phyloP scores from a whole-genome alignment of 2,888 invertebrate species.

The Scaptomyza parva region DNA sequence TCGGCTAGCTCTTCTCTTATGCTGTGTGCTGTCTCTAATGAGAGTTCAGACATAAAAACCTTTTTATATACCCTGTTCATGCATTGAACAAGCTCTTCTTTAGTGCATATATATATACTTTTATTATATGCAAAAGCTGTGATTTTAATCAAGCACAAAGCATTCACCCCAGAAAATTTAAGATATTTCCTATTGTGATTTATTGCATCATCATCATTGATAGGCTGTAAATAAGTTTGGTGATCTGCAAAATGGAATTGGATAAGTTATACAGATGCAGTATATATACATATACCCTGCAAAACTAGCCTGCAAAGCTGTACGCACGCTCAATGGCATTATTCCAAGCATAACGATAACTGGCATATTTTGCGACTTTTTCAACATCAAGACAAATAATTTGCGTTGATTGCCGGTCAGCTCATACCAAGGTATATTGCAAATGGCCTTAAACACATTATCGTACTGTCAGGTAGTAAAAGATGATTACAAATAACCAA shows the following conservation, averaged over 20 bases:
- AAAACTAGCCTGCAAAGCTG: slow-evolving; percentile 28
- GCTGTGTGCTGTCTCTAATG: slow-evolving; percentile 34
- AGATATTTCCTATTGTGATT: background rate
- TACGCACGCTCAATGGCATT: slow-evolving; percentile 24
- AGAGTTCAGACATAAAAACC: slow-evolving; percentile 43
- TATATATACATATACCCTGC: background rate
- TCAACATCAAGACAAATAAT: slow-evolving; percentile 22
- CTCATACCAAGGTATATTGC: slow-evolving; percentile 54
- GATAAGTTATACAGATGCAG: background rate
- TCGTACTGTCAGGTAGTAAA: slow-evolving; percentile 43
- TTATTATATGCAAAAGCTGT: background rate
- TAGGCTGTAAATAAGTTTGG: slow-evolving; percentile 30
- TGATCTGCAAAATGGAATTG: slow-evolving; percentile 18
- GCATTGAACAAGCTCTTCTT: background rate
- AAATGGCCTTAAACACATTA: slow-evolving; percentile 44
- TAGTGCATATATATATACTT: slow-evolving; percentile 10
- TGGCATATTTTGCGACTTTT: slow-evolving; percentile 16
- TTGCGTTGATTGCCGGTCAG: slow-evolving; percentile 51
- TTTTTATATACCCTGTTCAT: slow-evolving; percentile 13
- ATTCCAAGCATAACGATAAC: slow-evolving; percentile 6
- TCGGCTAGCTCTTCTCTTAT: slow-evolving; percentile 6
- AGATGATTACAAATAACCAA: background rate
- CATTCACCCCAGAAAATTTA: background rate
- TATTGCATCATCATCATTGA: slow-evolving; percentile 26
- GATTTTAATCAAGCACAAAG: background rate